A percentile compares a stretch with the other conserved stretches of the same genome.
phyloP scores from a whole-genome alignment of 2,888 invertebrate species.

The Leptinotarsa tumamoca region DNA sequence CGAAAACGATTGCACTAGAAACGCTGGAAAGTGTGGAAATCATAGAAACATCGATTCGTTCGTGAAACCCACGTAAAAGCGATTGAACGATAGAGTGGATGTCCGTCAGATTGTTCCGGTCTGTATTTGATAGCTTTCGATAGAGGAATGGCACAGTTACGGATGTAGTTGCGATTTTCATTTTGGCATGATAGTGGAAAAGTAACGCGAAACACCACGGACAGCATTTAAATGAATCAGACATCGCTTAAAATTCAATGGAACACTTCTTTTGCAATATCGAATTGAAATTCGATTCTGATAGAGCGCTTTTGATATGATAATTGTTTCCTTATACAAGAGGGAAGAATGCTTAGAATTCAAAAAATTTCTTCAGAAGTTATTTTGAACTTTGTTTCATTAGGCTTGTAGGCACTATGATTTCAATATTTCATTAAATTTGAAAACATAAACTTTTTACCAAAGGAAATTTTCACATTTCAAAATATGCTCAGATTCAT shows the following conservation, averaged over 20 bases:
- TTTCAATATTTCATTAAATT: too few relatives aligned
- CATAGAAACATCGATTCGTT: constrained; percentile 32
- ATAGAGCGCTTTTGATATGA: too few relatives aligned
- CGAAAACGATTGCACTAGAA: constrained; percentile 29
- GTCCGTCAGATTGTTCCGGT: not conserved
- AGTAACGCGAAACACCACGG: too few relatives aligned
- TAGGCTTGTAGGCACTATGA: too few relatives aligned
- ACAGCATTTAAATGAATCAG: not conserved
- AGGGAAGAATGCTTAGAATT: too few relatives aligned
- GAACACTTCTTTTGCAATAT: not conserved
- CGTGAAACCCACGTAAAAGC: constrained; percentile 2
- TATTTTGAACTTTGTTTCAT: too few relatives aligned
- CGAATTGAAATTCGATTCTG: too few relatives aligned
- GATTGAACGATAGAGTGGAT: not conserved
- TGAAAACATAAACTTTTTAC: too few relatives aligned
- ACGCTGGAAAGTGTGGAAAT: constrained; percentile 28
- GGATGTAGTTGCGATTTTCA: not conserved
- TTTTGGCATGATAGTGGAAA: not conserved
- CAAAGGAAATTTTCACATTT: too few relatives aligned
- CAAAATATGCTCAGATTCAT: too few relatives aligned
- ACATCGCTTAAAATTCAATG: not conserved
- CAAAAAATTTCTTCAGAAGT: too few relatives aligned
- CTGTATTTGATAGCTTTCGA: constrained; percentile 2
- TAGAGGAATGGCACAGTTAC: not conserved
- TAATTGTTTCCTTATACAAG: too few relatives aligned